Base-by-base conservation (phyloP, 2,113 vertebrate genomes). In the Mellivora capensis region DNA sequence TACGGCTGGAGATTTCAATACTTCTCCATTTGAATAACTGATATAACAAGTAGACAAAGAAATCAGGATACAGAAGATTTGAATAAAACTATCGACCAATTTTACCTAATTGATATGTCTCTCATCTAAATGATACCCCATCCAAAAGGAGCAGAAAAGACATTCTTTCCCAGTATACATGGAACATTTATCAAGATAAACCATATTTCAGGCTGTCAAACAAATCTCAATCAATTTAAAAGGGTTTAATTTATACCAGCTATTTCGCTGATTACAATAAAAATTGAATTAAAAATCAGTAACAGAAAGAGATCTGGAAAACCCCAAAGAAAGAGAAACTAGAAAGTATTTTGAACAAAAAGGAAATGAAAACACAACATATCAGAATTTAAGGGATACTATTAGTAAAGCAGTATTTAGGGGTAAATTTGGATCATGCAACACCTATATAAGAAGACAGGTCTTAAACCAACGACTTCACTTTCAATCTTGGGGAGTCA, bases 241-340 rank as follows among this genome's bases (percentile, higher is more conserved):
- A 76, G 18, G 17, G 18, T 29, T 93, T 59, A 49, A 82, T 23
- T 91, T 76, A 94, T 29, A 34, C 11, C 72, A 37, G 59, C 6
- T 37, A 62, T 54, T 88, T 64, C 18, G 61, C 54, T 59, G 18
- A 39, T 69, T 85, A 67, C 7, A 95, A 47, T 71, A 94, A 82
- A 94, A 93, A 49, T 1, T 69, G 21, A 82, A 90, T 82, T 90
- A 84, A 62, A 95, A 71, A 72, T 81, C 44, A 81, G 1, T 83
- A 86, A 94, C 15, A 77, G 57, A 83, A 90, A 96, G 17, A 20
- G 7, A 92, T 6, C 14, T 86, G 37, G 31, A 86, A 96, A 96
- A 87, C n/a, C 2, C 23, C 69, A 47, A 87, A 59, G 42, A 85
- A 69, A 74, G 27, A 25, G 8, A 80, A 86, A 71, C 74, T 81